phyloP scores from a whole-genome alignment of 2,888 invertebrate genomes.

The Caenorhabditis zanzibari region DNA sequence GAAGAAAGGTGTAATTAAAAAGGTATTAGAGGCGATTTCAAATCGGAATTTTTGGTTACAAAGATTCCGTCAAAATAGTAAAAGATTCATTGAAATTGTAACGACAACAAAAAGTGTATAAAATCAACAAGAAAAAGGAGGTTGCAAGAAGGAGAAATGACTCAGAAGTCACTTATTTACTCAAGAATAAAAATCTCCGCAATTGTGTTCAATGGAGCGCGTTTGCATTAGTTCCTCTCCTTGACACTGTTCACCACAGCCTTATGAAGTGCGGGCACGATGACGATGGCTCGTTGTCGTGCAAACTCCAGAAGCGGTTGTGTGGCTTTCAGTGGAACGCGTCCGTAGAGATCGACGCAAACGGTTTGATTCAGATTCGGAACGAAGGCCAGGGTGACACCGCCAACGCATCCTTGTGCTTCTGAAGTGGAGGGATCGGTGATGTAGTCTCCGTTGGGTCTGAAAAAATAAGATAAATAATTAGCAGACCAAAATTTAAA shows the following conservation, averaged over 20 bases:
- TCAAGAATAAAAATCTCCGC: constrained; percentile 10
- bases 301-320: constrained; percentile 46
- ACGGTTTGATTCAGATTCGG: constrained; percentile 51
- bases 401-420: constrained; percentile 10
- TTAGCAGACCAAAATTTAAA: too few species aligned
- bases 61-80: not conserved
- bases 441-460: constrained; percentile 18
- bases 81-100: constrained; percentile 6
- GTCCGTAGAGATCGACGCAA: constrained; percentile 53
- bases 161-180: constrained; percentile 47
- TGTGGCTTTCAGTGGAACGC: constrained; percentile 18
- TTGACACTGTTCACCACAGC: constrained; percentile 52
- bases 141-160: not conserved
- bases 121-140: constrained; percentile 25
- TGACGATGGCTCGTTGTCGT: constrained; percentile 29
- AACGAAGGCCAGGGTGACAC: constrained; percentile 46
- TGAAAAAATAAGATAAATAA: not conserved
- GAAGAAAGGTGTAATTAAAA: constrained; percentile 22
- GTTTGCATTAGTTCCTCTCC: constrained; percentile 2
- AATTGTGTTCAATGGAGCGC: constrained; percentile 15
- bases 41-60: not conserved
- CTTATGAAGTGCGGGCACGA: constrained; percentile 54
- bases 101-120: constrained; percentile 10
- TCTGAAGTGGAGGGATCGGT: constrained; percentile 52
- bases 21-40: constrained; percentile 13